These are phyloP conservation scores for Drosophila repletoides DNA, from an alignment of 1,140 invertebrate species.

Conservation along the genomic window DNA sequence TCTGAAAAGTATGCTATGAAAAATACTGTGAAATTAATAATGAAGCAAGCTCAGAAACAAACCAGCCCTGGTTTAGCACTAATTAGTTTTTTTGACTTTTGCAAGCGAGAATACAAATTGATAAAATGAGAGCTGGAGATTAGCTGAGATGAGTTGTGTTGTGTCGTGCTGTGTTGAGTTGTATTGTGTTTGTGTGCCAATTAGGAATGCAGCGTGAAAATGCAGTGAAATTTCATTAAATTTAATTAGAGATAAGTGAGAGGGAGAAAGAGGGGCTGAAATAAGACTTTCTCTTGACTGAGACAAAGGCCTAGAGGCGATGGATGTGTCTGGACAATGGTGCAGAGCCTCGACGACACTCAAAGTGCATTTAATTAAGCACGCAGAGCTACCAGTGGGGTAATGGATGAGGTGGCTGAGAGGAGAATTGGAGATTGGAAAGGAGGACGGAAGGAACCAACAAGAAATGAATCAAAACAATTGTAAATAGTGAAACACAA, in stretches of 20 bases:
- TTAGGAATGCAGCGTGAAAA: conserved; percentile 39
- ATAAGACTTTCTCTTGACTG: too few relatives aligned
- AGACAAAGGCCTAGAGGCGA: conserved; percentile 55
- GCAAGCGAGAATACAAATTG: neutral
- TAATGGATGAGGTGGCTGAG: neutral
- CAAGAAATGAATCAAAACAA: conserved; percentile 78
- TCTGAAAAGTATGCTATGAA: too few relatives aligned
- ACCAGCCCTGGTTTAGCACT: neutral
- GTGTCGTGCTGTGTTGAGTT: too few relatives aligned
- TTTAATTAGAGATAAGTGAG: conserved; percentile 45
- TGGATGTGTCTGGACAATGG: conserved; percentile 33
- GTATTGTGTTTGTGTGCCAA: conserved; percentile 29
- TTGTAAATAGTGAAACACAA: conserved; percentile 79
- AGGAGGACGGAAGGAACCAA: neutral
- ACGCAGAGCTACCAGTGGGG: conserved; percentile 23
- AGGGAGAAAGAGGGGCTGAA: neutral
- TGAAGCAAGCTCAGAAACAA: too few relatives aligned
- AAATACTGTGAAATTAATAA: too few relatives aligned
- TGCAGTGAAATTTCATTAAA: conserved; percentile 54
- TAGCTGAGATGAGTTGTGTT: too few relatives aligned
- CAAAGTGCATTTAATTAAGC: conserved; percentile 79
- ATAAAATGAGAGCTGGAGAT: too few relatives aligned
- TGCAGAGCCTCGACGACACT: conserved; percentile 53
- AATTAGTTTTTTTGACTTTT: conserved; percentile 6
- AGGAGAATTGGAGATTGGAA: neutral